Conservation (phyloP, 2,888 invertebrate genomes). For the Keiferia lycopersicella region DNA sequence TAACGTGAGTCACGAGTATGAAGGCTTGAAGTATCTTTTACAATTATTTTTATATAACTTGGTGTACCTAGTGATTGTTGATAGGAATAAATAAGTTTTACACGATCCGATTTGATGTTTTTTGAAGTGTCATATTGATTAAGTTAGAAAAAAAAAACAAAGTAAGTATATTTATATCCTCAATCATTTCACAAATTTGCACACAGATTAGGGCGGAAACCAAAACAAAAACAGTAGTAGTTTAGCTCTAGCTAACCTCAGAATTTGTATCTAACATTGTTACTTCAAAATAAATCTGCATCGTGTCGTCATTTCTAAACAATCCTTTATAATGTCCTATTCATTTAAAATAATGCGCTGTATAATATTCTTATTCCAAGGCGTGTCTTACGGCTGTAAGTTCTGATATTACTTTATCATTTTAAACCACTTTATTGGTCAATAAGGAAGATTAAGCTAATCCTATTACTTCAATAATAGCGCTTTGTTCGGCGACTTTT, state of each 20-base stretch:
- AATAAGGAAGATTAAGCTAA: conserved; percentile 22
- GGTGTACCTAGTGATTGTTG: conserved; percentile 13
- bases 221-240: too few relatives aligned
- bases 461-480: conserved; percentile 22
- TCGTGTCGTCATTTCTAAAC: not conserved
- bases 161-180: too few relatives aligned
- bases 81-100: conserved; percentile 11
- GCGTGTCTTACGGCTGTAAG: conserved; percentile 19
- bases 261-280: too few relatives aligned
- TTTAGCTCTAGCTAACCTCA: too few relatives aligned
- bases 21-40: conserved; percentile 47
- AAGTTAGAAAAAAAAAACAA: too few relatives aligned
- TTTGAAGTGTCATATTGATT: not conserved
- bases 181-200: too few relatives aligned
- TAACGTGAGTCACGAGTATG: conserved; percentile 60
- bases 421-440: conserved; percentile 17
- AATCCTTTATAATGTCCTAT: conserved; percentile 21
- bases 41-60: conserved; percentile 39
- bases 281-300: too few relatives aligned
- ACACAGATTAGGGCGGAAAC: too few relatives aligned
- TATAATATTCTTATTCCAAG: conserved; percentile 27
- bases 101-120: not conserved
- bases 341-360: conserved; percentile 22
- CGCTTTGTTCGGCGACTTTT: conserved; percentile 19
- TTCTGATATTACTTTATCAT: conserved; percentile 23